A percentile compares a stretch with the other conserved stretches of the same genome.
phyloP scores from a whole-genome alignment of 1,140 invertebrate species.

The Grapholita molesta region DNA sequence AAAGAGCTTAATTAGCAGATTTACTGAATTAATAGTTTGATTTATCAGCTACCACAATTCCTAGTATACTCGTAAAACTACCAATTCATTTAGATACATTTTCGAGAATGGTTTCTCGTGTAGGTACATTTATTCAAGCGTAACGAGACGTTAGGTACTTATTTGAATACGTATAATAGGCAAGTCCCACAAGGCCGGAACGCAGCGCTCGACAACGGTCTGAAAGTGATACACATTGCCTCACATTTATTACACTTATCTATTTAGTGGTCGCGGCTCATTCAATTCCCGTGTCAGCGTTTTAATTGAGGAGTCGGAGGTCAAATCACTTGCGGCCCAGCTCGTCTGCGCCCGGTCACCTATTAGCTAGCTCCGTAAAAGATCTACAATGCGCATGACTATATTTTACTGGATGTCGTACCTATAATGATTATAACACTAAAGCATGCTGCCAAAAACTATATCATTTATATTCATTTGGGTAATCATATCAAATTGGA shows the following conservation, averaged over 20 bases:
- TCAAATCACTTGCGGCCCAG: slow-evolving; percentile 68
- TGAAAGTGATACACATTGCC: slow-evolving; percentile 17
- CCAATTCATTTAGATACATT: background rate
- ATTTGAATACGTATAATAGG: background rate
- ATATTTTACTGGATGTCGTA: background rate
- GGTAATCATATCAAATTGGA: too few species aligned
- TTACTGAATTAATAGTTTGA: background rate
- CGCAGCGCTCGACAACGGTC: background rate
- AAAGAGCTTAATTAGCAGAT: background rate
- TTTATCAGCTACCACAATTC: background rate
- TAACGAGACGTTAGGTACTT: background rate
- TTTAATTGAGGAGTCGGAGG: slow-evolving; percentile 71
- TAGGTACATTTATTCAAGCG: background rate
- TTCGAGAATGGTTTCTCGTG: background rate
- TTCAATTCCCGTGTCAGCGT: slow-evolving; percentile 25
- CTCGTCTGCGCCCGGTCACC: slow-evolving; percentile 27
- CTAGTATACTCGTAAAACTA: background rate
- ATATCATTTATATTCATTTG: too few species aligned
- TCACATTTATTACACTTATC: slow-evolving; percentile 15
- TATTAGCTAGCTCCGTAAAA: slow-evolving; percentile 3
- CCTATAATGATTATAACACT: too few species aligned
- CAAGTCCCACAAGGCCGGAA: background rate
- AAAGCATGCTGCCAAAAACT: too few species aligned
- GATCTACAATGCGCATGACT: background rate
- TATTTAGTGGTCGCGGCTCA: slow-evolving; percentile 6